phyloP scores from a whole-genome alignment of 2,113 vertebrate genomes.

The Pleuronectes platessa region DNA sequence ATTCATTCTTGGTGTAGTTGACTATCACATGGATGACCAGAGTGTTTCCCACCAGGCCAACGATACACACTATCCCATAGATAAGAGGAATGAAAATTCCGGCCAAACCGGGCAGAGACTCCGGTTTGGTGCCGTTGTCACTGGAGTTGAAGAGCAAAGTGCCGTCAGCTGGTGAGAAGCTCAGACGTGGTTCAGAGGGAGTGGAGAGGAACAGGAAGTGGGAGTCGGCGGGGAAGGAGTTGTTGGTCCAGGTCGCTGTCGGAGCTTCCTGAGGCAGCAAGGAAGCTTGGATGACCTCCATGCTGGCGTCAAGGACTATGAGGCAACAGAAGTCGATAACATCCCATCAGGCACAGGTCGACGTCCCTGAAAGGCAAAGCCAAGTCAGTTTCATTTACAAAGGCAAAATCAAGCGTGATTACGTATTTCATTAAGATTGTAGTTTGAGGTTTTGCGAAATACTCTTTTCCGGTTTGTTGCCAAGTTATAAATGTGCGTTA shows the following conservation, averaged over 20 bases:
- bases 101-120: conserved; percentile 78
- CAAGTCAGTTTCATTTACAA: neutral
- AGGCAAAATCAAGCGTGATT: neutral
- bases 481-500: too few relatives aligned
- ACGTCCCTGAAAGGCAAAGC: conserved; percentile 27
- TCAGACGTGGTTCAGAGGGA: conserved; percentile 2
- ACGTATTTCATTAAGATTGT: too few relatives aligned
- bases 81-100: conserved; percentile 91
- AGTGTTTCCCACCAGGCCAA: conserved; percentile 92
- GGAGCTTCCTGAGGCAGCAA: conserved; percentile 23
- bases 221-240: conserved; percentile 3
- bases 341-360: conserved; percentile 35
- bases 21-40: conserved; percentile 94
- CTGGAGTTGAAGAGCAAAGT: conserved; percentile 43
- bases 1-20: conserved; percentile 87
- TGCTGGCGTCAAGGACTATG: conserved; percentile 19
- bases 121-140: conserved; percentile 55
- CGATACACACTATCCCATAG: conserved; percentile 90
- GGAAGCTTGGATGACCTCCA: conserved; percentile 66
- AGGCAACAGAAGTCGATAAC: neutral
- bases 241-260: conserved; percentile 36
- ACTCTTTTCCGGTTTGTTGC: too few relatives aligned
- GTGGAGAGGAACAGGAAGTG: conserved; percentile 22
- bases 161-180: neutral
- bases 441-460: too few relatives aligned